Base-by-base conservation (phyloP, 2,797 vertebrate genomes). In the Staurois parvus region DNA sequence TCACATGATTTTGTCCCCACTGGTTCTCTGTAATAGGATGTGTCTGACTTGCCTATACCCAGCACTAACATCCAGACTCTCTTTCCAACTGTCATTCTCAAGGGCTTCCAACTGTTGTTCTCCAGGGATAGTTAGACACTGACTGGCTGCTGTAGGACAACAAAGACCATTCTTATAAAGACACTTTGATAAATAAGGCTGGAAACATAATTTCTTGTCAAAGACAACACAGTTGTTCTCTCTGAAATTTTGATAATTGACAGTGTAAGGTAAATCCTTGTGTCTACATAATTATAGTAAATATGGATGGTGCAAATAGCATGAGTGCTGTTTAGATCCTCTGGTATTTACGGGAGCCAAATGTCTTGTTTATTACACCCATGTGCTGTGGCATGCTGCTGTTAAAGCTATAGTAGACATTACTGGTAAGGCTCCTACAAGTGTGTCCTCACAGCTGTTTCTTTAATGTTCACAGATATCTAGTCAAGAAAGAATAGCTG, bases 401-500 rank as follows among this genome's bases (percentile, higher is more conserved):
- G 32, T 72, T 72, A 59, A 59, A 72, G 48, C 48, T 72, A 59
- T 45, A 72, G 79, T 70, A 64, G 52, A 72, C n/a, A 66, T 77
- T 6, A 28, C 56, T 70, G 34, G 32, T 28, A 42, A 77, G 56
- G 28, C 8, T 74, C 78, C 40, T 42, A 56, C 26, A 72, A 72
- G 48, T 62, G n/a, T n/a, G 30, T 45, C 42, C 40, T 42, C 26
- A 26, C 85, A 83, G 59, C 81, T 87, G 85, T 29, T 28, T 13
- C 76, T 74, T 79, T 79, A 69, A 87, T 68, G 81, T n/a, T 66
- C 19, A 12, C 62, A 15, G n/a, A 30, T 59, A 83, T 83, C 9
- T 10, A 37, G 10, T 37, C 56, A 42, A 72, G 81, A 87, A 83
- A 67, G 69, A 79, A 72, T 68, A 40, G 42, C 37, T 87, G 85